These are phyloP conservation scores for Setophaga petechia DNA, from an alignment of 2,113 vertebrate species.

Conservation along the genomic window DNA sequence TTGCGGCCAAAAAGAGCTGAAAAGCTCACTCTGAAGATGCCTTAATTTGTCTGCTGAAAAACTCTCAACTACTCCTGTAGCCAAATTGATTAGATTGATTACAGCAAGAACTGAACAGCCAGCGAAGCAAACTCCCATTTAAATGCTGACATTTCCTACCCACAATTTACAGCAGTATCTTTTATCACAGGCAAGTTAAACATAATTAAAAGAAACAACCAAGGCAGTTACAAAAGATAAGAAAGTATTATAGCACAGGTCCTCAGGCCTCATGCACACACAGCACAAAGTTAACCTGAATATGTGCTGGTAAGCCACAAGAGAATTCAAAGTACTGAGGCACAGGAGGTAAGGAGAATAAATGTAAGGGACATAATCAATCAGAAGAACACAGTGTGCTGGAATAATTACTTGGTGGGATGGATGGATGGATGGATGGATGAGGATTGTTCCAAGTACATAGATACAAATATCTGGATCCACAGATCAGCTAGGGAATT, in stretches of 20 bases:
- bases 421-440: neutral
- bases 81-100: neutral
- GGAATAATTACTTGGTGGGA: neutral
- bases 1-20: neutral
- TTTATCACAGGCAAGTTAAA: neutral
- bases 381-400: neutral
- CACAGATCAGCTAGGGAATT: neutral
- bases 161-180: neutral
- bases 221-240: neutral
- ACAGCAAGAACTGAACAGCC: neutral
- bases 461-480: neutral
- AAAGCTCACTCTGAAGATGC: neutral
- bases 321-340: neutral
- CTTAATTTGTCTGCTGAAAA: neutral
- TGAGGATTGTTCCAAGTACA: neutral
- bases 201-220: neutral
- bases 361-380: neutral
- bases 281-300: neutral
- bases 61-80: neutral
- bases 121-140: neutral
- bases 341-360: neutral
- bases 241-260: neutral
- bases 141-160: neutral
- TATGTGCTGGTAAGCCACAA: neutral
- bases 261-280: neutral